A percentile compares a stretch with the other conserved stretches of the same genome.
These are phyloP conservation scores for Cydia pomonella DNA, from an alignment of 1,140 invertebrate genomes.

Conservation along the genomic window DNA sequence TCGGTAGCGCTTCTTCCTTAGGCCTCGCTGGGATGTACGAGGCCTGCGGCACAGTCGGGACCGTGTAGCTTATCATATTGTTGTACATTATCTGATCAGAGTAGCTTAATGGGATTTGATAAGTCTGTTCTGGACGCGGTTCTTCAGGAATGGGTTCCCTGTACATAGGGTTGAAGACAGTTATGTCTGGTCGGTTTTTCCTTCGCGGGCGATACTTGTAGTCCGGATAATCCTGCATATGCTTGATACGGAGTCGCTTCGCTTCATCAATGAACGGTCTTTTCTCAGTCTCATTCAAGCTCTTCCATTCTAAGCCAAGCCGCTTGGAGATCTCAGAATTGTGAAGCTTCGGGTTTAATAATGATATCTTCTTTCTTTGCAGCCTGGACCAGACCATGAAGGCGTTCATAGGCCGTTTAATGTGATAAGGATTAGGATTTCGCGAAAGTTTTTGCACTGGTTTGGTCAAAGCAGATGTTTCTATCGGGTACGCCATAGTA, in stretches of 20 bases:
- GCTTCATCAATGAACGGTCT: slow-evolving; percentile 93
- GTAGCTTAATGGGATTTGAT: slow-evolving; percentile 62
- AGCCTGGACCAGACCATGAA: slow-evolving; percentile 88
- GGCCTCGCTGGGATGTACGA: slow-evolving; percentile 59
- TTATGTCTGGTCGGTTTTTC: slow-evolving; percentile 82
- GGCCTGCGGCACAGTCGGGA: slow-evolving; percentile 67
- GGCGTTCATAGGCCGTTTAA: slow-evolving; percentile 86
- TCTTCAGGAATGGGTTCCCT: slow-evolving; percentile 61
- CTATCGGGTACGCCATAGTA: slow-evolving; percentile 60
- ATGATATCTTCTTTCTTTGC: slow-evolving; percentile 87
- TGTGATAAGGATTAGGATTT: slow-evolving; percentile 78
- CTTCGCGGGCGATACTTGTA: slow-evolving; percentile 87
- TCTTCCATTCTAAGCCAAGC: slow-evolving; percentile 87
- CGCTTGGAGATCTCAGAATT: slow-evolving; percentile 89
- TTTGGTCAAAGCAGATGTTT: slow-evolving; percentile 50
- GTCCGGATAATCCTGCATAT: slow-evolving; percentile 88
- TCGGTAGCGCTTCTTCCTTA: slow-evolving; percentile 63
- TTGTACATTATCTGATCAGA: slow-evolving; percentile 70
- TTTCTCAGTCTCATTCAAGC: slow-evolving; percentile 84
- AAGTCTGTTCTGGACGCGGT: slow-evolving; percentile 54
- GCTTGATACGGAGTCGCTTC: slow-evolving; percentile 85
- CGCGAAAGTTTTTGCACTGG: slow-evolving; percentile 55
- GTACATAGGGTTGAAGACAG: slow-evolving; percentile 53
- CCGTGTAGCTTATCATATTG: slow-evolving; percentile 70
- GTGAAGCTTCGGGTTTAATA: slow-evolving; percentile 90